phyloP scores from a whole-genome alignment of 1,140 invertebrate species.

The Ceratina australensis region DNA sequence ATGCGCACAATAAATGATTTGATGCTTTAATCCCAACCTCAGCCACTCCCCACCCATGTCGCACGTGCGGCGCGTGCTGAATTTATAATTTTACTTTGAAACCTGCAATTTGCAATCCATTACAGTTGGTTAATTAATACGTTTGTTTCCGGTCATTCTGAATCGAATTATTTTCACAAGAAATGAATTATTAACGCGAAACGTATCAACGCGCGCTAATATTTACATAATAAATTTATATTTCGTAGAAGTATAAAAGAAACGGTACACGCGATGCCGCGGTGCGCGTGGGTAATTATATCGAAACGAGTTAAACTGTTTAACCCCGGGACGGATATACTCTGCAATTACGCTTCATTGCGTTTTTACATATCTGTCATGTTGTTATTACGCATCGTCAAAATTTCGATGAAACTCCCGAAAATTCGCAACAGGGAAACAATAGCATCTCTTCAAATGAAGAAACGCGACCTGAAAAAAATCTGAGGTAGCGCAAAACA shows the following conservation, averaged over 20 bases:
- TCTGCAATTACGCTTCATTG: neutral
- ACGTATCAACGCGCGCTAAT: conserved; percentile 22
- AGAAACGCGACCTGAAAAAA: neutral
- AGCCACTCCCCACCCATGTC: neutral
- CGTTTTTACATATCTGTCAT: neutral
- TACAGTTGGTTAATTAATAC: conserved; percentile 49
- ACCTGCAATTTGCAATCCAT: conserved; percentile 17
- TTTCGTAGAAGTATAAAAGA: conserved; percentile 17
- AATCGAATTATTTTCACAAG: conserved; percentile 44
- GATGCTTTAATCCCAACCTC: conserved; percentile 9
- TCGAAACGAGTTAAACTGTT: conserved; percentile 2
- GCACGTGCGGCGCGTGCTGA: neutral
- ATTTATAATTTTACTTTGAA: conserved; percentile 48
- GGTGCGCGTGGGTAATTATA: neutral
- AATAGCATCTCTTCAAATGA: neutral
- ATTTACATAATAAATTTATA: conserved; percentile 41
- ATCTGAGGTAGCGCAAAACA: neutral
- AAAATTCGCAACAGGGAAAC: neutral
- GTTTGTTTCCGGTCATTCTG: conserved; percentile 14
- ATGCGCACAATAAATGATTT: too few species aligned
- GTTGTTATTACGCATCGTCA: neutral
- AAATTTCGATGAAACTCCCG: too few species aligned
- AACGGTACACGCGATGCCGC: neutral
- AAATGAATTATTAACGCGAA: conserved; percentile 44
- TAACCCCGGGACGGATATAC: neutral